Conservation (phyloP, 2,797 vertebrate species). For the Numenius phaeopus region DNA sequence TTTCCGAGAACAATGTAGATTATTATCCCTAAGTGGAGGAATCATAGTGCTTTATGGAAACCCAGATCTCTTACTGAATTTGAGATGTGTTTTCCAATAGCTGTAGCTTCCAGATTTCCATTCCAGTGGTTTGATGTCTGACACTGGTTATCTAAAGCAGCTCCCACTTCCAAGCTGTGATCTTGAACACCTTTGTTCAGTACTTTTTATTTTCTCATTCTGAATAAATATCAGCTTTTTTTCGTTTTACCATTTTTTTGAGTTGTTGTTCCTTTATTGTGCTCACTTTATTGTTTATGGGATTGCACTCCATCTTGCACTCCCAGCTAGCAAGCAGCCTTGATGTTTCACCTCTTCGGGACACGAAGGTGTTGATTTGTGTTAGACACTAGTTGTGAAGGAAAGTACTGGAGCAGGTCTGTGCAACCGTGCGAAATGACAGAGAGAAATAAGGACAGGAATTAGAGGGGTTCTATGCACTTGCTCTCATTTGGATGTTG, state of each 20-base stretch:
- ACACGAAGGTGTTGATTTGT: background rate
- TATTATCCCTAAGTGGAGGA: conserved; percentile 11
- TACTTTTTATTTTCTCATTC: background rate
- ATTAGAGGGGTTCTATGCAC: background rate
- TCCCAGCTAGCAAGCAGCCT: background rate
- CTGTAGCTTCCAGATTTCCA: background rate
- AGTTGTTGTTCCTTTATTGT: background rate
- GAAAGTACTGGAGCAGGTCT: background rate
- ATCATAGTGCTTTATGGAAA: background rate
- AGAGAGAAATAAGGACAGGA: background rate
- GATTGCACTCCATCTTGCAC: rapidly evolving
- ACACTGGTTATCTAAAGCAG: background rate
- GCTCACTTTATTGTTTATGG: background rate
- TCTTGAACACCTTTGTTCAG: background rate
- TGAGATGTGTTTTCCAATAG: background rate
- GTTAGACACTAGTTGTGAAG: background rate
- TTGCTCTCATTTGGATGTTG: background rate
- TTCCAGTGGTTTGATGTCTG: background rate
- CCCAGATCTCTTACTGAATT: background rate
- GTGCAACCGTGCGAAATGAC: too few relatives aligned
- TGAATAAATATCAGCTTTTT: background rate
- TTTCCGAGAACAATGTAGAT: conserved; percentile 16
- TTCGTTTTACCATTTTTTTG: rapidly evolving
- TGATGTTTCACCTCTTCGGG: background rate
- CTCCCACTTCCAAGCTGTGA: background rate